Conservation (phyloP, 2,888 invertebrate species). For the Eupithecia insigniata region DNA sequence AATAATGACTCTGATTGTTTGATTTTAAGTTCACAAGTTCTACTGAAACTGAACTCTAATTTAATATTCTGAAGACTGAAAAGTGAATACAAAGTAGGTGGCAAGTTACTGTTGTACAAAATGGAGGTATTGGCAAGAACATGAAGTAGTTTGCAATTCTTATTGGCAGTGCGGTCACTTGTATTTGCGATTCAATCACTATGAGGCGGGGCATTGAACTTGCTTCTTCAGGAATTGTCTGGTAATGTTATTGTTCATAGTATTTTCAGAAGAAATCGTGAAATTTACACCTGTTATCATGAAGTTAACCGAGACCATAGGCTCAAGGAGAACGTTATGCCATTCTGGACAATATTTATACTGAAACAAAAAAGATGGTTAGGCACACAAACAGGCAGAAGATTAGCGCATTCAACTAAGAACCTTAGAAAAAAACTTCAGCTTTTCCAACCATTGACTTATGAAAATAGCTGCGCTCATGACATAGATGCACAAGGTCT, state of each 20-base stretch:
- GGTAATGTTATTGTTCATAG: background rate
- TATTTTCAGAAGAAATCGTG: background rate
- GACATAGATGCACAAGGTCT: constrained; percentile 44
- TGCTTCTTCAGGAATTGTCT: background rate
- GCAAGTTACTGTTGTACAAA: background rate
- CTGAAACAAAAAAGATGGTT: background rate
- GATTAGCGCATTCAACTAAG: constrained; percentile 17
- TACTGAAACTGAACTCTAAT: too few relatives aligned
- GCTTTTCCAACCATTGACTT: constrained; percentile 37
- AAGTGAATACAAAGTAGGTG: constrained; percentile 10
- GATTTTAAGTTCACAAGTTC: background rate
- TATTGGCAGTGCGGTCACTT: constrained; percentile 23
- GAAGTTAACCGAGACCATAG: too few relatives aligned
- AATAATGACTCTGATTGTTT: constrained; percentile 5
- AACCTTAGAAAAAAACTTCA: constrained; percentile 15
- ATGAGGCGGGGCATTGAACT: constrained; percentile 20
- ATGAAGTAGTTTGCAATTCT: constrained; percentile 24
- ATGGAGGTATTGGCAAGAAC: background rate
- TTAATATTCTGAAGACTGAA: constrained; percentile 8
- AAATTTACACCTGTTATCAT: background rate
- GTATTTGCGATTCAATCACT: constrained; percentile 33
- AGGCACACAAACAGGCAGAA: background rate
- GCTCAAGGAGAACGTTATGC: too few relatives aligned
- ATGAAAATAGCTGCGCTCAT: constrained; percentile 41
- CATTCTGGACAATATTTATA: background rate